Base-by-base conservation (phyloP, 2,888 invertebrate species). In the Noctua janthina region DNA sequence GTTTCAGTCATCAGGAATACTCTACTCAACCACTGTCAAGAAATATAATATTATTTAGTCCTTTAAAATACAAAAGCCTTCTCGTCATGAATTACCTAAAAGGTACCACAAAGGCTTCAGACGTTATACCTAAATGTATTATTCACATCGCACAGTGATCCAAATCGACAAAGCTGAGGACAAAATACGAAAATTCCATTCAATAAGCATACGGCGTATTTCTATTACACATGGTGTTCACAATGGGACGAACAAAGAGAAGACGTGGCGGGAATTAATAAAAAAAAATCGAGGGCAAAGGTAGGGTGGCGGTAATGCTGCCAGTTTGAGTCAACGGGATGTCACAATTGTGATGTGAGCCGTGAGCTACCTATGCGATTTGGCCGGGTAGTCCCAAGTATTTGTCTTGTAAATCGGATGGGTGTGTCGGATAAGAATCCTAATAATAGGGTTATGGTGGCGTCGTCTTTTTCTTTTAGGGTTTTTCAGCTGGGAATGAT, bases 231-330 rank as follows among this genome's bases (percentile, higher is more conserved):
- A 93, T 92, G 91, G 90, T 92, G 93, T 94, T 94, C 93, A 96
- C 95, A 95, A 96, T 95, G 91, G 93, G 92, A 94, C 93, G 95
- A 95, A 95, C 95, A 96, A 96, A 95, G 94, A 92, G 83, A 88
- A 89, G 81, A 96, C 96, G 96, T 96, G 96, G 92, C 84, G 92
- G 89, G 96, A 96, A 96, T 96, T 95, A 94, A 94, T 94, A 94
- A 90, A 94, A 94, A 94, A 95, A 95, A 95, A 92, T 87, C 90
- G 91, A 91, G 93, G 92, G 92, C 92, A 94, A 94, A 93, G 91
- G 91, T 92, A 91, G 94, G 94, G 95, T 92, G 94, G 90, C 87
- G 93, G 91, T 94, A 94, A 95, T 92, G 90, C 94, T 87, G 91
- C 92, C 91, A 92, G 93, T 92, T 95, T 92, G 92, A 91, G 92